phyloP scores from a whole-genome alignment of 1,140 invertebrate genomes.

The Neuroterus valhalla region DNA sequence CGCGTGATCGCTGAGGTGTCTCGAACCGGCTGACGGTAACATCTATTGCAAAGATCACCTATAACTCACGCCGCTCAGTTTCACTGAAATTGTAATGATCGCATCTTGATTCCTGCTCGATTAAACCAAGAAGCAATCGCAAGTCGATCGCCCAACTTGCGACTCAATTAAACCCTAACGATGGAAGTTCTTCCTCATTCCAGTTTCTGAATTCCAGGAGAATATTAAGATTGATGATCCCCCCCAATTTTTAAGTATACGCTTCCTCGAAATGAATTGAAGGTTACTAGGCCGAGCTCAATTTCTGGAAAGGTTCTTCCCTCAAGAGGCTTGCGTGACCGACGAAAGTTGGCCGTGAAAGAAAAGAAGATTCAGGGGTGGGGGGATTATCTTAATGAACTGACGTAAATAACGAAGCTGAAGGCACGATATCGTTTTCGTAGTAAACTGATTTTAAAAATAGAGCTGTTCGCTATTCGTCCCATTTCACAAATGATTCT shows the following conservation, averaged over 20 bases:
- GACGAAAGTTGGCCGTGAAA: neutral
- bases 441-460: neutral
- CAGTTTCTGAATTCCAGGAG: neutral
- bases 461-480: neutral
- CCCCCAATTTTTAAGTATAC: neutral
- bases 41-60: conserved; percentile 55
- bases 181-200: neutral
- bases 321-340: neutral
- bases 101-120: conserved; percentile 3
- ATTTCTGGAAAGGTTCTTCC: neutral
- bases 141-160: neutral
- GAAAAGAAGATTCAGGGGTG: neutral
- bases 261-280: neutral
- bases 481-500: conserved; percentile 50
- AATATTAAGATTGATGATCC: neutral
- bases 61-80: conserved; percentile 48
- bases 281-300: neutral
- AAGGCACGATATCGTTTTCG: conserved; percentile 32
- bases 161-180: conserved; percentile 24
- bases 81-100: conserved; percentile 13
- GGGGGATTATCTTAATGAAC: conserved; percentile 35
- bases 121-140: neutral
- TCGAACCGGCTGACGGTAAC: conserved; percentile 57
- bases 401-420: conserved; percentile 33
- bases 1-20: conserved; percentile 62